phyloP scores from a whole-genome alignment of 2,888 invertebrate species.

The Lucinisca nassula region DNA sequence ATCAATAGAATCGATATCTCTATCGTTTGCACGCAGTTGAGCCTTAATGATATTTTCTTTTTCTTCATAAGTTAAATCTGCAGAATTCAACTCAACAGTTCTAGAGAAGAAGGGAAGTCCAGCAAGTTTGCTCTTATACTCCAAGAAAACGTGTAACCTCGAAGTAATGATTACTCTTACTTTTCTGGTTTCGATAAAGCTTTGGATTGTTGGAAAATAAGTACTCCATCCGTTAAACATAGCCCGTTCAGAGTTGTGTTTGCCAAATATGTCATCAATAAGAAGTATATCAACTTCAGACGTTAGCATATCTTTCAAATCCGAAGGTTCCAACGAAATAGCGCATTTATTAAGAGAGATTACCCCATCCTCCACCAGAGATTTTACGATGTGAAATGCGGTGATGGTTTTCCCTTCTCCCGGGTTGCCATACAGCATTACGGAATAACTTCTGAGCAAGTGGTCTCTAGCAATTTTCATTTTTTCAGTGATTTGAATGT shows the following conservation, averaged over 20 bases:
- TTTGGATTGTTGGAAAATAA: background rate
- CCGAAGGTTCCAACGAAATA: background rate
- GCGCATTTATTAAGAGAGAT: background rate
- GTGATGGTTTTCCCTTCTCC: background rate
- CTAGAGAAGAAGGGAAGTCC: background rate
- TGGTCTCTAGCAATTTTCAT: background rate
- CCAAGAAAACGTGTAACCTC: background rate
- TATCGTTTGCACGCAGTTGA: background rate
- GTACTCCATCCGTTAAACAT: background rate
- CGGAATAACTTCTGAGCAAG: background rate
- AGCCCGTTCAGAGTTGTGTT: background rate
- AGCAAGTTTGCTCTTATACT: background rate
- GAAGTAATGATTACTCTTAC: background rate
- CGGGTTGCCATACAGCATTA: background rate
- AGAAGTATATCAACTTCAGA: background rate
- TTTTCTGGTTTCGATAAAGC: background rate
- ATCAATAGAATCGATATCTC: background rate
- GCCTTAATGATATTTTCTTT: background rate
- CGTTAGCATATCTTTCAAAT: background rate
- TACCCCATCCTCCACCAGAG: background rate
- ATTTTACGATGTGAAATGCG: background rate
- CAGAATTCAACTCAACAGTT: background rate
- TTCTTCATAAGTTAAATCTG: background rate
- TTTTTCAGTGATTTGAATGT: too few relatives aligned
- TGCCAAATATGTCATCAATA: conserved; percentile 5